Base-by-base conservation (phyloP, 1,140 invertebrate species). In the Tetranychus cinnabarinus region DNA sequence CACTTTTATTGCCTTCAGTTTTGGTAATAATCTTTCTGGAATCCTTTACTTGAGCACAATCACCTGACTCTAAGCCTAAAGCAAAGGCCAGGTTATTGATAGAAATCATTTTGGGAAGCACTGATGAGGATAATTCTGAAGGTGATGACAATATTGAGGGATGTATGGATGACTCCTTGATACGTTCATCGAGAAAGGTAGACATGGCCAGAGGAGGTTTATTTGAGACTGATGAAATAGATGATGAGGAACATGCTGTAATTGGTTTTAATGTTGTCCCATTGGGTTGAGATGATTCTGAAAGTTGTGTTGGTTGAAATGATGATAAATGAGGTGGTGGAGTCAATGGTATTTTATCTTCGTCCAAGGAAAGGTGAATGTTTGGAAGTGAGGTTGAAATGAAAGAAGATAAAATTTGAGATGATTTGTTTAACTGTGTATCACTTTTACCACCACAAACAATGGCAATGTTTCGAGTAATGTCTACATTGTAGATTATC, bases 381-480 rank as follows among this genome's bases (percentile, higher is more conserved):
- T 56, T 56, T 13, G 55, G 55, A 36, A 56, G 36, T 35, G 55
- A 56, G 8, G 34, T 56, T 6, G 55, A 56, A n/a, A 34, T 6
- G 2, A 56, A 34, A 31, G 13, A 15, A 36, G 33, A 35, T 8
- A 52, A n/a, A 52, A n/a, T 52, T 52, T n/a, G 50, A 13, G n/a
- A 52, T 2, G 50, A 52, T 52, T 23, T 12, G 6, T 52, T 52
- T n/a, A 52, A 33, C 31, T 52, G 50, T 31, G 50, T 31, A 23
- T 52, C 50, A 56, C 36, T 56, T 56, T 56, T 56, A 36, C 55
- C 55, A 36, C 55, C 55, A 36, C 55, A 56, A 56, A 56, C 36
- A 8, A 56, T 56, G 33, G 55, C 57, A 6, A 58, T 46, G 36
- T 58, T 58, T 1, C 57, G 57, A 12, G 57, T 46, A 33, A 58